phyloP scores from a whole-genome alignment of 1,140 invertebrate genomes.

The Tyrophagus putrescentiae region DNA sequence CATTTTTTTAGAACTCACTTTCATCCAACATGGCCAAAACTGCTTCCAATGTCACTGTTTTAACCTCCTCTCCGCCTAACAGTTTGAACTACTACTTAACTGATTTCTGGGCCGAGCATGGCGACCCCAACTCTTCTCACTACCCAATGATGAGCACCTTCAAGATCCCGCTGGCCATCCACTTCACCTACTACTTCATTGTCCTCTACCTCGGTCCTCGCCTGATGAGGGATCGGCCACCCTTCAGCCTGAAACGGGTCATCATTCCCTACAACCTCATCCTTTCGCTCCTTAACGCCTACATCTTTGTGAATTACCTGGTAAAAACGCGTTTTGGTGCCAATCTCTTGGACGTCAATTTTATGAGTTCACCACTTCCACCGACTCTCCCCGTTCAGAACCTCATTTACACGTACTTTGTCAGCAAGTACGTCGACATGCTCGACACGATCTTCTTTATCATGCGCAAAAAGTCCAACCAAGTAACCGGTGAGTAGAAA shows the following conservation, averaged over 20 bases:
- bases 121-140: not conserved
- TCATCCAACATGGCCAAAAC: too few relatives aligned
- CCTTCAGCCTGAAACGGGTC: conserved; percentile 56
- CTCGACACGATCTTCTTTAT: conserved; percentile 57
- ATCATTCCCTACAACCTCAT: conserved; percentile 57
- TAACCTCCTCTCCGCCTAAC: too few relatives aligned
- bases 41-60: too few relatives aligned
- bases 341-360: not conserved
- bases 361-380: not conserved
- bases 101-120: conserved; percentile 9
- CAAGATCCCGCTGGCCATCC: not conserved
- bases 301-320: not conserved
- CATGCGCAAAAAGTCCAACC: conserved; percentile 73
- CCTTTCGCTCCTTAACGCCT: conserved; percentile 4
- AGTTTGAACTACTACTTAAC: conserved; percentile 6
- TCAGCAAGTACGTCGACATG: conserved; percentile 9
- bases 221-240: conserved; percentile 67
- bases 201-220: conserved; percentile 61
- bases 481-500: conserved; percentile 80
- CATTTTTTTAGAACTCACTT: too few relatives aligned
- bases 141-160: not conserved
- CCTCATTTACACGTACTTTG: conserved; percentile 10
- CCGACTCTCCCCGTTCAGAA: too few relatives aligned
- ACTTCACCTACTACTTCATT: conserved; percentile 55
- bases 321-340: not conserved